Evolutionary conservation across 1,140 invertebrate species (phyloP).

Genomic region (Mercenaria mercenaria): DNA sequence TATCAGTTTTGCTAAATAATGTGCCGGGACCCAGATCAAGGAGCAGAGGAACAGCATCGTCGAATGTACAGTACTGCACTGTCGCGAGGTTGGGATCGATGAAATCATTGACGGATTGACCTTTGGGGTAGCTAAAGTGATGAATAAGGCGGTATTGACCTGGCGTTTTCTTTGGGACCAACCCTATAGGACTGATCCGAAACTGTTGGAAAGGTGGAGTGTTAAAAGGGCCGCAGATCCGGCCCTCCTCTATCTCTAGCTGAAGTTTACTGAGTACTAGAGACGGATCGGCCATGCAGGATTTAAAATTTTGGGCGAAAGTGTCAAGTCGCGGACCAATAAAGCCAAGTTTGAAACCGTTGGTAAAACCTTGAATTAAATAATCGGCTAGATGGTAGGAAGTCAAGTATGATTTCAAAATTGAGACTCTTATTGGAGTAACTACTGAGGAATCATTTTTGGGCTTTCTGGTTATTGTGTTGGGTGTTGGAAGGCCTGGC

Average conservation of each 20-base stretch:
- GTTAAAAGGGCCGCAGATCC: not conserved
- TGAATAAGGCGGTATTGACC: slow-evolving; percentile 25
- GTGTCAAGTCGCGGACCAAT: no score
- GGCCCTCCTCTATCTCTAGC: not conserved
- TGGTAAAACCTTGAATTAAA: not conserved
- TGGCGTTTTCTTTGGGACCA: slow-evolving; percentile 22
- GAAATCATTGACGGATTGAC: slow-evolving; percentile 1
- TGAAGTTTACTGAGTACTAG: not conserved
- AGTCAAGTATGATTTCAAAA: not conserved
- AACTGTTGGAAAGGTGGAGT: not conserved
- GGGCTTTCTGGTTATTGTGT: no score
- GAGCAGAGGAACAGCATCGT: not conserved
- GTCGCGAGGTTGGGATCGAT: not conserved
- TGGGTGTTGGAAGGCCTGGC: no score
- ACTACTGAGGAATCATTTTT: not conserved
- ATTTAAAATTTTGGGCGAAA: not conserved
- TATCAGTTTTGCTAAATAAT: slow-evolving; percentile 15
- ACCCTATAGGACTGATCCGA: slow-evolving; percentile 10
- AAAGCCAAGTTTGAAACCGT: not conserved
- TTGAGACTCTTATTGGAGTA: not conserved
- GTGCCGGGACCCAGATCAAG: not conserved
- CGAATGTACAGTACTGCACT: not conserved
- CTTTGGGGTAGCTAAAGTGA: slow-evolving; percentile 8
- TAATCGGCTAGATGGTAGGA: not conserved
- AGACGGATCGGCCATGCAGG: not conserved